phyloP scores from a whole-genome alignment of 2,113 vertebrate genomes.

The Larimichthys polyactis region DNA sequence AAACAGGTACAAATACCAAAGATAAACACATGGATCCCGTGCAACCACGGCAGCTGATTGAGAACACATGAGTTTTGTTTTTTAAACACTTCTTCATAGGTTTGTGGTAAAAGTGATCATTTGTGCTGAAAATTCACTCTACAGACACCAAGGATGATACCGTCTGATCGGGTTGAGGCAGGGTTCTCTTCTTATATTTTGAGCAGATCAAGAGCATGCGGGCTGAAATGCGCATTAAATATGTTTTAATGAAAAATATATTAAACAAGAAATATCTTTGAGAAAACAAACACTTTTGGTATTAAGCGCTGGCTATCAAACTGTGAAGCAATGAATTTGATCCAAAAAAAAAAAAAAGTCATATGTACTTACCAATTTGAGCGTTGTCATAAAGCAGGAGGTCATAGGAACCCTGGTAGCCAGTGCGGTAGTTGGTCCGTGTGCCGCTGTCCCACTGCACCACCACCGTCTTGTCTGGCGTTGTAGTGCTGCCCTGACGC shows the following conservation, averaged over 20 bases:
- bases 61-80: background rate
- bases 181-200: background rate
- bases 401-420: slow-evolving; percentile 96
- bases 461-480: slow-evolving; percentile 96
- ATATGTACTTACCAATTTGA: slow-evolving; percentile 90
- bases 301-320: background rate
- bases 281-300: background rate
- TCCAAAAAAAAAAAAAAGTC: background rate
- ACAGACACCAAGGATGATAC: background rate
- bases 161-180: background rate
- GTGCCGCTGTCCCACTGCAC: slow-evolving; percentile 99
- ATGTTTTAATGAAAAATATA: background rate
- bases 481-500: slow-evolving; percentile 95
- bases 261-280: background rate
- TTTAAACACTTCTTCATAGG: background rate
- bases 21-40: background rate
- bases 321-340: background rate
- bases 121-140: background rate
- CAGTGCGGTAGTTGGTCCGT: slow-evolving; percentile 96
- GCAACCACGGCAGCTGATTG: background rate
- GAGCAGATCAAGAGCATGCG: background rate
- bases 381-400: slow-evolving; percentile 97
- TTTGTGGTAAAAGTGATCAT: background rate
- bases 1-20: background rate
- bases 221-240: background rate